These are phyloP conservation scores for Arctocebus calabarensis DNA, from an alignment of 2,797 vertebrate species.

Conservation along the genomic window DNA sequence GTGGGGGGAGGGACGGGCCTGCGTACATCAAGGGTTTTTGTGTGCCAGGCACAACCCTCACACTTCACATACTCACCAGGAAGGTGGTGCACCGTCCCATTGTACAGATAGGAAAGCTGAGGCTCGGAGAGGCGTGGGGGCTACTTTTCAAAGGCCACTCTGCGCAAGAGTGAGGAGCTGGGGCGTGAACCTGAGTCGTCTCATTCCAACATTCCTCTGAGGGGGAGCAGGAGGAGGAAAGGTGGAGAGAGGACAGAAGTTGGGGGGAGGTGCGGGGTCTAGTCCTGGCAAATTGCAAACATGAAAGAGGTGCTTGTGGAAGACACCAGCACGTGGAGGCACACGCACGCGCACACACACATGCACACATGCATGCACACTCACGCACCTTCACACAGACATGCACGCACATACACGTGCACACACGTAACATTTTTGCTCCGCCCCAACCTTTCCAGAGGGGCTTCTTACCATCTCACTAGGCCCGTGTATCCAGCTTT, in stretches of 20 bases:
- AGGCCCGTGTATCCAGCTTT: not conserved
- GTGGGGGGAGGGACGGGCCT: not conserved
- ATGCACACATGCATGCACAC: fast-evolving
- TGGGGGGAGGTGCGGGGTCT: no score
- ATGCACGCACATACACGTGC: fast-evolving
- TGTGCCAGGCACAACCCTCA: fast-evolving
- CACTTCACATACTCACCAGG: fast-evolving
- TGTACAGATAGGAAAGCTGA: not conserved
- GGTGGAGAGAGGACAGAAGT: not conserved
- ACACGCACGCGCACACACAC: fast-evolving
- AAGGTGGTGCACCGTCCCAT: fast-evolving
- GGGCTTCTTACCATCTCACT: not conserved
- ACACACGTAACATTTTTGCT: not conserved
- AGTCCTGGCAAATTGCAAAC: not conserved
- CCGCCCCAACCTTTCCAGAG: not conserved
- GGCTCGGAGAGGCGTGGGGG: not conserved
- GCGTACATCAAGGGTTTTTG: fast-evolving
- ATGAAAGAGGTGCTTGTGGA: not conserved
- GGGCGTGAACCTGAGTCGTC: not conserved
- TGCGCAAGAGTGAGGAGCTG: not conserved
- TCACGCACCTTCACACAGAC: fast-evolving
- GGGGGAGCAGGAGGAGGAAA: not conserved
- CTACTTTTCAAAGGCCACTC: not conserved
- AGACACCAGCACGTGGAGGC: no score
- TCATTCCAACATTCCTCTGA: not conserved